phyloP scores from a whole-genome alignment of 1,140 invertebrate species.

The Aporrectodea caliginosa region DNA sequence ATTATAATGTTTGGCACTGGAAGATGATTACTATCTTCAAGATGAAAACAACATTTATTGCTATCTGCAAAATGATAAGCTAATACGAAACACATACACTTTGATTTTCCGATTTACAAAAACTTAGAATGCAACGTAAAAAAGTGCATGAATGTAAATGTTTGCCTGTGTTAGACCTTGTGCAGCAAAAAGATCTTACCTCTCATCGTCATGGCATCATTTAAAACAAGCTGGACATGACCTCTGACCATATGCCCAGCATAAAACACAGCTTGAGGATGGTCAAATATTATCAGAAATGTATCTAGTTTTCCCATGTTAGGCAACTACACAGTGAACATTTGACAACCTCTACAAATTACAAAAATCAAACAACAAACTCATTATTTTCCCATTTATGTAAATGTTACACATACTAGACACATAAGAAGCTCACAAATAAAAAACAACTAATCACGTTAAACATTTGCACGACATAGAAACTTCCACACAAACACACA shows the following conservation, averaged over 20 bases:
- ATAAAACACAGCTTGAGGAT: background rate
- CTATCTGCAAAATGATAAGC: background rate
- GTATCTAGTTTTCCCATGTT: background rate
- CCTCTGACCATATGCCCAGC: background rate
- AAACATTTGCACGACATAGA: too few species aligned
- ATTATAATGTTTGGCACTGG: background rate
- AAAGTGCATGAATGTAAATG: background rate
- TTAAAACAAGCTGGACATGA: background rate
- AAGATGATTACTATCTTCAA: background rate
- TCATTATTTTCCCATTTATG: background rate
- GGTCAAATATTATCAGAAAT: background rate
- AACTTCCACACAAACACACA: too few species aligned
- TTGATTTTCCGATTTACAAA: background rate
- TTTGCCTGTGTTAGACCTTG: background rate
- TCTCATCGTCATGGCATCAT: background rate
- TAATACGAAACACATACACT: background rate
- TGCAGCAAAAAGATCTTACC: background rate
- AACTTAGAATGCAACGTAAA: background rate
- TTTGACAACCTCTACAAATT: background rate
- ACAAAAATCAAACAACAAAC: background rate
- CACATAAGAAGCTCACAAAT: background rate
- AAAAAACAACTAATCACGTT: too few species aligned
- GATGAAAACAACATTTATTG: background rate
- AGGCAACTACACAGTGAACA: background rate
- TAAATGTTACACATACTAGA: background rate